Conservation (phyloP, 2,113 vertebrate species). For the Piaya cayana region DNA sequence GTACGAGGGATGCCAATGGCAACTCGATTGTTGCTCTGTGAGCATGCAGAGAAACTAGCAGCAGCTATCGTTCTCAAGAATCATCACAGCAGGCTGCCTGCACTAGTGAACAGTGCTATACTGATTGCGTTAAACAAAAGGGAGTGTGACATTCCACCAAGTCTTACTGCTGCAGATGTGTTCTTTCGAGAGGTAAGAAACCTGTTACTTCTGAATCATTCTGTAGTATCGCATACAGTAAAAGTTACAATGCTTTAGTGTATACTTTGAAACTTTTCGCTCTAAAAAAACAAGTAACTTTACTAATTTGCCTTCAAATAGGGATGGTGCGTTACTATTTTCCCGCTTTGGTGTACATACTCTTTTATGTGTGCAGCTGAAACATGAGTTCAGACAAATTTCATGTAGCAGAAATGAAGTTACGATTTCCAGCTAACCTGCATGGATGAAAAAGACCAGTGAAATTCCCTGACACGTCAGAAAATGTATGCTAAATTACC, state of each 20-base stretch:
- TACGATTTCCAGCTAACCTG: neutral
- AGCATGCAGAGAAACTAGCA: slow-evolving; percentile 91
- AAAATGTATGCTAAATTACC: neutral
- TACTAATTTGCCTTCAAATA: neutral
- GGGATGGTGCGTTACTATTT: neutral
- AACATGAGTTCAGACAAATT: neutral
- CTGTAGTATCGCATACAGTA: neutral
- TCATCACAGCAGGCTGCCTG: slow-evolving; percentile 85
- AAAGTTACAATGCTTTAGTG: neutral
- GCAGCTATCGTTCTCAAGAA: slow-evolving; percentile 92
- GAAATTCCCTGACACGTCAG: neutral
- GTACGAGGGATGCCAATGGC: slow-evolving; percentile 83
- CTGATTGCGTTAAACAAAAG: slow-evolving; percentile 79
- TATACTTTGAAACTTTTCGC: neutral
- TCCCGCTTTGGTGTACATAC: neutral
- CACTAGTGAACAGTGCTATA: slow-evolving; percentile 88
- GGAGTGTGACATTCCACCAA: slow-evolving; percentile 74
- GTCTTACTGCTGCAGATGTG: slow-evolving; percentile 90
- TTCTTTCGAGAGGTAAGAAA: slow-evolving; percentile 93
- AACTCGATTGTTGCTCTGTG: slow-evolving; percentile 88
- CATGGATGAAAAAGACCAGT: neutral
- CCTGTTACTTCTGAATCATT: neutral
- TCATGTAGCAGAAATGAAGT: neutral
- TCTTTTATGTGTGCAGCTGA: neutral
- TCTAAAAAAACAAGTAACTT: neutral